A percentile compares a stretch with the other conserved stretches of the same genome.
phyloP scores from a whole-genome alignment of 2,888 invertebrate species.

The Eupsilia transversa region DNA sequence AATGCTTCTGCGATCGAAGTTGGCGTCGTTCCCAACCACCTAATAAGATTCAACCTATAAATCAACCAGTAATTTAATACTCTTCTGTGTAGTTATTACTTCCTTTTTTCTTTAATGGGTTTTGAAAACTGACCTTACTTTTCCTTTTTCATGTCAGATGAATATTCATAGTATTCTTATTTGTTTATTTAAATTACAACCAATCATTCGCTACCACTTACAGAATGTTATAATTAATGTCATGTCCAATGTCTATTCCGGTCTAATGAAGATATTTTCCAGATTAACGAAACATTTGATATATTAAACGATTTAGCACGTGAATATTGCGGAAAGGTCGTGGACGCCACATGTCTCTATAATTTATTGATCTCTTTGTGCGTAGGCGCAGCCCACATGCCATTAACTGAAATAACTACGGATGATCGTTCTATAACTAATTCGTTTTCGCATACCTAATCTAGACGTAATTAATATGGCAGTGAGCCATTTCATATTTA shows the following conservation, averaged over 20 bases:
- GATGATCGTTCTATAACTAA: conserved; percentile 70
- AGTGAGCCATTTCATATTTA: conserved; percentile 62
- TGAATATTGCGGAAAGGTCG: conserved; percentile 66
- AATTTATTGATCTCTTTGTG: conserved; percentile 76
- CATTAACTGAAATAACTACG: conserved; percentile 69
- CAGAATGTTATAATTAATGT: conserved; percentile 43
- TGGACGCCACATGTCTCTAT: conserved; percentile 73
- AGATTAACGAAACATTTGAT: conserved; percentile 58
- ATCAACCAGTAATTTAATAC: conserved; percentile 60
- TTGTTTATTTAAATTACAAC: conserved; percentile 36
- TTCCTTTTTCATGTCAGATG: conserved; percentile 45
- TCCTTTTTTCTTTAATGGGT: conserved; percentile 44
- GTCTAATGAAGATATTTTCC: conserved; percentile 51
- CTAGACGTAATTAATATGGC: conserved; percentile 63
- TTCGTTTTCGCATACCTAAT: conserved; percentile 71
- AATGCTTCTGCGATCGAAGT: conserved; percentile 68
- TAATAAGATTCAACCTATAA: conserved; percentile 52
- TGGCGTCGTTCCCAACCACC: conserved; percentile 72
- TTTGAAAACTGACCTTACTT: conserved; percentile 46
- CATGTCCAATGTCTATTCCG: conserved; percentile 25
- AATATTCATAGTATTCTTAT: conserved; percentile 46
- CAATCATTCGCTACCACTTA: conserved; percentile 33
- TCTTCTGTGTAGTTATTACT: conserved; percentile 30
- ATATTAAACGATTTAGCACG: conserved; percentile 54
- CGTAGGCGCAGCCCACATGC: conserved; percentile 82